Evolutionary conservation across 2,797 vertebrate species (phyloP).

Genomic region (Rhodeus uyekii): DNA sequence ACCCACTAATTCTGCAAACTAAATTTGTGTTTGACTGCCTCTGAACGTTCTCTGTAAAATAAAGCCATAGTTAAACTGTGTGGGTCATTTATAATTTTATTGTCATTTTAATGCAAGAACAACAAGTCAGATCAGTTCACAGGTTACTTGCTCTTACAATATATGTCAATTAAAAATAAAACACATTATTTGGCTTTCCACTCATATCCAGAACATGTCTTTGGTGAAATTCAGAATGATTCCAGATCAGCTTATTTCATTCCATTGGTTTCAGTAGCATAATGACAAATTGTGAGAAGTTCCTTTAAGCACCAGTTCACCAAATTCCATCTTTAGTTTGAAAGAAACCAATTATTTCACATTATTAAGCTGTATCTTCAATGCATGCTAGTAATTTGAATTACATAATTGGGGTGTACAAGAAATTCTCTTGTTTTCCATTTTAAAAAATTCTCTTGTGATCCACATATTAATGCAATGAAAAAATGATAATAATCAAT

Average conservation of each 20-base stretch:
- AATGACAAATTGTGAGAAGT: conserved; percentile 31
- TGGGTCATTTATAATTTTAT: conserved; percentile 81
- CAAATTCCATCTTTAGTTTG: background rate
- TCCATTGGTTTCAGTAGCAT: conserved; percentile 39
- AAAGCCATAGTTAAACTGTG: conserved; percentile 44
- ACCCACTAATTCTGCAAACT: too few species aligned
- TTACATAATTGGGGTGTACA: background rate
- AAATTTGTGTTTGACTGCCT: too few species aligned
- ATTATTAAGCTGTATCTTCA: conserved; percentile 12
- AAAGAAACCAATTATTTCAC: conserved; percentile 6
- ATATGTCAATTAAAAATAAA: conserved; percentile 70
- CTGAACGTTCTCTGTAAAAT: too few species aligned
- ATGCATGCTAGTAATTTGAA: background rate
- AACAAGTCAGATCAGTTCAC: conserved; percentile 56
- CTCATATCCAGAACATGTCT: conserved; percentile 71
- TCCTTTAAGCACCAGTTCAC: conserved; percentile 32
- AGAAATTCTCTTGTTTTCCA: too few species aligned
- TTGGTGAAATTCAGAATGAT: conserved; percentile 73
- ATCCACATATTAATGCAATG: too few species aligned
- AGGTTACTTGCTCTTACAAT: conserved; percentile 71
- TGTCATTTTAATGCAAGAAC: conserved; percentile 71
- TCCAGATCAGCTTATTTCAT: conserved; percentile 67
- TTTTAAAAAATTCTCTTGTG: too few species aligned
- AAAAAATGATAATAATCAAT: too few species aligned
- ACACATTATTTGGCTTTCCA: conserved; percentile 61